A percentile compares a stretch with the other conserved stretches of the same genome.
Conservation (phyloP, 2,888 invertebrate species). For the Sicus ferrugineus region DNA sequence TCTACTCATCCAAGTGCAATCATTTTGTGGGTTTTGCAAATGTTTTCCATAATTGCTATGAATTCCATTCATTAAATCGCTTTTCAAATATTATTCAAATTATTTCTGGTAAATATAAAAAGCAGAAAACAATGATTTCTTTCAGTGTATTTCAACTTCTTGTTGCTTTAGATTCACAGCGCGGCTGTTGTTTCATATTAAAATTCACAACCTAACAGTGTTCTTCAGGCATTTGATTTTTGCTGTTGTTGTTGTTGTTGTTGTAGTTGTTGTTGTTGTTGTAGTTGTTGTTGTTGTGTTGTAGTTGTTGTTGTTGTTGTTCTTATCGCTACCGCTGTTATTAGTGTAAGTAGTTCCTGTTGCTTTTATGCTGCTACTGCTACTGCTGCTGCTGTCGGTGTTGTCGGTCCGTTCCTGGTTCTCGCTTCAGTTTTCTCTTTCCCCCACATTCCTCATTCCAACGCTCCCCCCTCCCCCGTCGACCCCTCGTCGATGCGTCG, state of each 20-base stretch:
- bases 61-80: too few species aligned
- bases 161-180: constrained; percentile 1
- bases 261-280: constrained; percentile 4
- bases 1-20: too few species aligned
- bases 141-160: constrained; percentile 18
- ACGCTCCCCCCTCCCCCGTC: background rate
- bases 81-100: too few species aligned
- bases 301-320: constrained; percentile 16
- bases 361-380: constrained; percentile 1
- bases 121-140: too few species aligned
- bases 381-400: too few species aligned
- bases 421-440: background rate
- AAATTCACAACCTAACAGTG: constrained; percentile 22
- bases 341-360: constrained; percentile 24
- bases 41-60: too few species aligned
- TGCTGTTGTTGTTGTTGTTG: constrained; percentile 6
- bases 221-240: background rate
- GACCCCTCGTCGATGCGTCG: background rate
- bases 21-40: too few species aligned
- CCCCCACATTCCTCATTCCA: background rate
- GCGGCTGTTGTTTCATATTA: constrained; percentile 12
- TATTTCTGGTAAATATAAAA: too few species aligned
- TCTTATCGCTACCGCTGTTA: constrained; percentile 7
- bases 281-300: constrained; percentile 10
- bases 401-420: background rate